Evolutionary conservation across 2,797 vertebrate genomes (phyloP).

Genomic region (Epinephelus awoara): DNA sequence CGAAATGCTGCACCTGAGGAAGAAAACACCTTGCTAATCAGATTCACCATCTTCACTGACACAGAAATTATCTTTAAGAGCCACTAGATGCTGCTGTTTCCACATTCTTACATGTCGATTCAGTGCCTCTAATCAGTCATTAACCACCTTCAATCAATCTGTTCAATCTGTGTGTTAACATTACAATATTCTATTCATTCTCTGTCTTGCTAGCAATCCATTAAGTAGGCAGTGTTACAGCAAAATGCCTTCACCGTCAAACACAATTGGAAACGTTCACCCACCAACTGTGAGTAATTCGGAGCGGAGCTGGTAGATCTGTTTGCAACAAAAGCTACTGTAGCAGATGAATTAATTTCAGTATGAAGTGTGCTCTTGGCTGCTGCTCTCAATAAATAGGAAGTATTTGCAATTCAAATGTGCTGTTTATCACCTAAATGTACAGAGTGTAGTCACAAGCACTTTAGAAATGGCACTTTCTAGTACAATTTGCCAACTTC

Average conservation of each 20-base stretch:
- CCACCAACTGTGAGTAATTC: constrained; percentile 2
- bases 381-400: constrained; percentile 11
- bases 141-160: constrained; percentile 5
- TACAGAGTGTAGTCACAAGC: constrained; percentile 1
- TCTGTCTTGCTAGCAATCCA: not conserved
- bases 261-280: not conserved
- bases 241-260: not conserved
- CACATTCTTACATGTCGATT: constrained; percentile 1
- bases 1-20: constrained; percentile 93
- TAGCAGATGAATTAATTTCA: constrained; percentile 9
- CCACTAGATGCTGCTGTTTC: constrained; percentile 62
- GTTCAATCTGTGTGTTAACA: constrained; percentile 9
- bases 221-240: not conserved
- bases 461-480: not conserved
- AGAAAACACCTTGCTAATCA: not conserved
- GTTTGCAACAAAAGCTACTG: not conserved
- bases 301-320: not conserved
- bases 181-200: not conserved
- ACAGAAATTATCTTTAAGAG: not conserved
- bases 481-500: not conserved
- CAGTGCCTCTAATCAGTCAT: not conserved
- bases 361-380: constrained; percentile 8
- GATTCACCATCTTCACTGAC: constrained; percentile 3
- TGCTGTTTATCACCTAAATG: constrained; percentile 22
- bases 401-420: constrained; percentile 38